Percentiles rank a stretch among this genome's conserved stretches.
Evolutionary conservation across 2,113 vertebrate species (phyloP).

Genomic region (Oryzias celebensis): DNA sequence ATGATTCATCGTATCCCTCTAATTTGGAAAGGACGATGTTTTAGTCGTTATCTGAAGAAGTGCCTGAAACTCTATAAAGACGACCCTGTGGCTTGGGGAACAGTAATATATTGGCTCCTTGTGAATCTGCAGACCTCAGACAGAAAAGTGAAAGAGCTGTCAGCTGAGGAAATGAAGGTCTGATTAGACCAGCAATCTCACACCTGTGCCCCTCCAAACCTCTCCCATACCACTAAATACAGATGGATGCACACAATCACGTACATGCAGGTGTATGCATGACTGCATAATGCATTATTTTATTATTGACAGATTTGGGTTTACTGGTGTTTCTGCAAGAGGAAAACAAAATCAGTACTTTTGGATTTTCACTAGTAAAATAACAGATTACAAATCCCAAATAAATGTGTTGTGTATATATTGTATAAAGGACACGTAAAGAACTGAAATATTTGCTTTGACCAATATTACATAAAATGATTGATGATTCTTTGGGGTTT

Average conservation of each 20-base stretch:
- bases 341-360: neutral
- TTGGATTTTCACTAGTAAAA: constrained; percentile 3
- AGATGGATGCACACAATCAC: constrained; percentile 6
- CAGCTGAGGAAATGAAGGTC: constrained; percentile 65
- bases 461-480: neutral
- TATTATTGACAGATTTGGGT: neutral
- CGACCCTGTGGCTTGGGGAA: constrained; percentile 44
- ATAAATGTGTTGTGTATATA: too few species aligned
- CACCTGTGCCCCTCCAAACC: constrained; percentile 67
- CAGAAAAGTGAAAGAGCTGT: constrained; percentile 69
- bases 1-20: neutral
- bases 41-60: constrained; percentile 48
- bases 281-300: neutral
- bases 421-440: neutral
- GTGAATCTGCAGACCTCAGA: constrained; percentile 60
- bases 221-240: constrained; percentile 7
- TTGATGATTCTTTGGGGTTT: too few species aligned
- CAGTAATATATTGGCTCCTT: constrained; percentile 70
- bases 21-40: constrained; percentile 37
- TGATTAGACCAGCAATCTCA: constrained; percentile 67
- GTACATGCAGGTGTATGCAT: constrained; percentile 1
- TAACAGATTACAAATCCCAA: neutral
- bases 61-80: constrained; percentile 51
- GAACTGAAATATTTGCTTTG: neutral
- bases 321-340: neutral